phyloP scores from a whole-genome alignment of 2,113 vertebrate species.

The Turnix velox region DNA sequence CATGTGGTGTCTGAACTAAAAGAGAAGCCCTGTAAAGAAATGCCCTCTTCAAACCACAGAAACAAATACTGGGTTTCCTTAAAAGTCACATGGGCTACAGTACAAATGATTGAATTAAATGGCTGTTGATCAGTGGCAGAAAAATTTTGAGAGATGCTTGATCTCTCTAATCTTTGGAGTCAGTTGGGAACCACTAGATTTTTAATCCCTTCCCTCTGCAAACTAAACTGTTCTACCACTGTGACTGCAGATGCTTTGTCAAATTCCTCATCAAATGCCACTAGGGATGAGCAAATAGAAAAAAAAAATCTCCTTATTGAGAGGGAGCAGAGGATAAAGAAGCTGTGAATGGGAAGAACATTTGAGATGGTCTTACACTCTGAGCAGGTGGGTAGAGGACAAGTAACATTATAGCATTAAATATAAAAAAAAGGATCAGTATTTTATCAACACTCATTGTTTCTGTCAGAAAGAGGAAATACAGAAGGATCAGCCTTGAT shows the following conservation, averaged over 20 bases:
- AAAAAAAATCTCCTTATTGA: neutral
- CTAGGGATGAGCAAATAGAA: neutral
- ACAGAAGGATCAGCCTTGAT: neutral
- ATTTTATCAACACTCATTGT: neutral
- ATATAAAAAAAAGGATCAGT: neutral
- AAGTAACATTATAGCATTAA: neutral
- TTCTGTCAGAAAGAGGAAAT: neutral
- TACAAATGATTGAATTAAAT: neutral
- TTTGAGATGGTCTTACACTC: neutral
- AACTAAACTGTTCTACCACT: slow-evolving; percentile 21
- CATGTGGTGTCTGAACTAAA: neutral
- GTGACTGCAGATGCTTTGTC: slow-evolving; percentile 7
- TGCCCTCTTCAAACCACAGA: neutral
- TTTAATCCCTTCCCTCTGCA: slow-evolving; percentile 73
- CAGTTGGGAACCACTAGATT: slow-evolving; percentile 66
- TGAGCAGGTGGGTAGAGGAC: neutral
- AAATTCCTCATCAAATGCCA: slow-evolving; percentile 24
- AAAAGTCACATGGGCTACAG: neutral
- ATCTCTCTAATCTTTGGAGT: slow-evolving; percentile 70
- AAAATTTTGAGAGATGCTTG: slow-evolving; percentile 40
- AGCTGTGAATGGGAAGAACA: neutral
- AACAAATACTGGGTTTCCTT: neutral
- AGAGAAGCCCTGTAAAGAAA: neutral
- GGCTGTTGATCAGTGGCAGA: slow-evolving; percentile 42
- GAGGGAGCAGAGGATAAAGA: neutral